Evolutionary conservation across 1,140 invertebrate species (phyloP).

Genomic region (Protaetia brevitarsis): DNA sequence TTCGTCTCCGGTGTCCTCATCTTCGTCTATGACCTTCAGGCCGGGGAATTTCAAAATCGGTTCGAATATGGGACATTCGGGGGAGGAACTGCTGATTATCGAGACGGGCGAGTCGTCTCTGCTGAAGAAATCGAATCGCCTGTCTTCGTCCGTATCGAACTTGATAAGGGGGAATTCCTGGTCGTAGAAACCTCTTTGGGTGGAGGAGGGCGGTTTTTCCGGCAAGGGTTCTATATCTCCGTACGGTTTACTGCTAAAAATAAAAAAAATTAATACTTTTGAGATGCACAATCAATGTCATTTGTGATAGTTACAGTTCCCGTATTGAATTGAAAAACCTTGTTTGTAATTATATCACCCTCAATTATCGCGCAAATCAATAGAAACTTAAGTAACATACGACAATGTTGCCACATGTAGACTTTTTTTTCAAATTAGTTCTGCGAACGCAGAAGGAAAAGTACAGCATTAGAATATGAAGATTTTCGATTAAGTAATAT

Average conservation of each 20-base stretch:
- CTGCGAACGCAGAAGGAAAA: too few relatives aligned
- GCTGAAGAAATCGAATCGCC: slow-evolving; percentile 65
- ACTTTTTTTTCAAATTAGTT: too few relatives aligned
- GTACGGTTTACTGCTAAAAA: slow-evolving; percentile 68
- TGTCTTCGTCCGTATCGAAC: slow-evolving; percentile 69
- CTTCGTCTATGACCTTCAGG: slow-evolving; percentile 61
- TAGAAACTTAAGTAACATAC: too few relatives aligned
- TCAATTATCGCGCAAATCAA: too few relatives aligned
- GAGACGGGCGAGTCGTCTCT: slow-evolving; percentile 85
- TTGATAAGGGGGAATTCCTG: slow-evolving; percentile 85
- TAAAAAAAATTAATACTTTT: too few relatives aligned
- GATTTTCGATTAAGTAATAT: too few relatives aligned
- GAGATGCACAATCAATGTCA: too few relatives aligned
- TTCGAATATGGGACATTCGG: slow-evolving; percentile 73
- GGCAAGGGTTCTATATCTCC: slow-evolving; percentile 71
- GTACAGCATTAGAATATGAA: too few relatives aligned
- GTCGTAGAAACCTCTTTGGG: slow-evolving; percentile 89
- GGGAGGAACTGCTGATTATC: slow-evolving; percentile 84
- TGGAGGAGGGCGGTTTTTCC: slow-evolving; percentile 67
- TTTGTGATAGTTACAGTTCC: too few relatives aligned
- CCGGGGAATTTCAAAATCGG: slow-evolving; percentile 66
- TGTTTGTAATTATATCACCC: too few relatives aligned
- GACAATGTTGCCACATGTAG: too few relatives aligned
- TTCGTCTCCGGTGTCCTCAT: slow-evolving; percentile 59
- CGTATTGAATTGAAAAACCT: too few relatives aligned